These are phyloP conservation scores for Neodiprion fabricii DNA, from an alignment of 1,140 invertebrate genomes.

Conservation along the genomic window DNA sequence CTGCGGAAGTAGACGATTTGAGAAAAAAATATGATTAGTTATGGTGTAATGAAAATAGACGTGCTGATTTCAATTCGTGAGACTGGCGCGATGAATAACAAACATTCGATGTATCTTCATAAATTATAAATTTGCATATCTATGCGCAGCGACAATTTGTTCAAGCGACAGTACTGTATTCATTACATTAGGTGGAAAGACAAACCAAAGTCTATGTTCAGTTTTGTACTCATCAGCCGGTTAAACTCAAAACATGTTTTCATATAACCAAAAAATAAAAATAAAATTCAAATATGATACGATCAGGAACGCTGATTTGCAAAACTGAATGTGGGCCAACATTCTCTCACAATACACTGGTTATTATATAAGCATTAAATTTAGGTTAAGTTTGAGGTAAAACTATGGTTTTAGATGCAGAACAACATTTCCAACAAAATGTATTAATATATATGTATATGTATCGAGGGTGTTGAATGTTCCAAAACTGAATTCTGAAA, in stretches of 20 bases:
- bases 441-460: not conserved
- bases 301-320: not conserved
- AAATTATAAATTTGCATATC: conserved; percentile 4
- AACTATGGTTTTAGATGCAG: conserved; percentile 1
- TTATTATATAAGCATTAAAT: conserved; percentile 6
- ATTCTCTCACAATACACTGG: conserved; percentile 7
- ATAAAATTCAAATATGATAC: not conserved
- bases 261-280: not conserved
- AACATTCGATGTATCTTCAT: not conserved
- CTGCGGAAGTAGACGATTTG: not conserved
- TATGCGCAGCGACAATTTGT: not conserved
- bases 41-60: not conserved
- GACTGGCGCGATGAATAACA: not conserved
- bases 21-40: not conserved
- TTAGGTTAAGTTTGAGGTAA: not conserved
- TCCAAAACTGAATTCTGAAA: conserved; percentile 4
- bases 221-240: not conserved
- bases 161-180: conserved; percentile 5
- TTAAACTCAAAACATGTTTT: not conserved
- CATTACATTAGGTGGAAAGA: not conserved
- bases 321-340: not conserved
- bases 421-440: not conserved
- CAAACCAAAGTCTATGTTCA: not conserved
- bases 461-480: not conserved
- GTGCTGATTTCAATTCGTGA: conserved; percentile 5